These are phyloP conservation scores for Orchesellides sinensis DNA, from an alignment of 2,888 invertebrate species.

Conservation along the genomic window DNA sequence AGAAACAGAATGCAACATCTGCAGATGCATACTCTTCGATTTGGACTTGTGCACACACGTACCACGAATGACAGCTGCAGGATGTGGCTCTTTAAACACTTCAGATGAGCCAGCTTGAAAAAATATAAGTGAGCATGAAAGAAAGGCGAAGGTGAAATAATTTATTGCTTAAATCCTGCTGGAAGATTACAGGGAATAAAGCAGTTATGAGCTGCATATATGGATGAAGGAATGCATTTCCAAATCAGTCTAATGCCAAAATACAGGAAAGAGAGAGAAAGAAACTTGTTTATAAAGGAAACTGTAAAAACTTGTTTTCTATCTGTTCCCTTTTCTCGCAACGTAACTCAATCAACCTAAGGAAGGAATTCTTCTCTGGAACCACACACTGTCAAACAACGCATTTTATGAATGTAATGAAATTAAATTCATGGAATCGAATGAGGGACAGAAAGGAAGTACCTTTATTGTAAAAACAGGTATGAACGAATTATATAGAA, in stretches of 20 bases:
- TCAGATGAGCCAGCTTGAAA: not conserved
- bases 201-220: not conserved
- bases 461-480: too few species aligned
- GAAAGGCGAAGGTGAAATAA: not conserved
- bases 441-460: too few species aligned
- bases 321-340: not conserved
- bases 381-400: not conserved
- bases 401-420: too few species aligned
- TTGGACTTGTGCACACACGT: not conserved
- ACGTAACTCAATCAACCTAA: not conserved
- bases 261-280: not conserved
- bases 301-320: not conserved
- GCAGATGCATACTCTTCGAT: too few species aligned
- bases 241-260: not conserved
- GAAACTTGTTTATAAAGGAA: slow-evolving; percentile 12
- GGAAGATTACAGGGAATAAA: not conserved
- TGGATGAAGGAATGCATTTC: slow-evolving; percentile 5
- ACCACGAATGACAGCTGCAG: slow-evolving; percentile 28
- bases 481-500: too few species aligned
- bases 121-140: slow-evolving; percentile 17
- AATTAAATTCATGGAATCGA: too few species aligned
- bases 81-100: slow-evolving; percentile 4
- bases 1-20: too few species aligned
- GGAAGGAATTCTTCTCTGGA: not conserved
- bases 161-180: slow-evolving; percentile 20